These are phyloP conservation scores for Lamproptera curius DNA, from an alignment of 2,888 invertebrate genomes.

Conservation along the genomic window DNA sequence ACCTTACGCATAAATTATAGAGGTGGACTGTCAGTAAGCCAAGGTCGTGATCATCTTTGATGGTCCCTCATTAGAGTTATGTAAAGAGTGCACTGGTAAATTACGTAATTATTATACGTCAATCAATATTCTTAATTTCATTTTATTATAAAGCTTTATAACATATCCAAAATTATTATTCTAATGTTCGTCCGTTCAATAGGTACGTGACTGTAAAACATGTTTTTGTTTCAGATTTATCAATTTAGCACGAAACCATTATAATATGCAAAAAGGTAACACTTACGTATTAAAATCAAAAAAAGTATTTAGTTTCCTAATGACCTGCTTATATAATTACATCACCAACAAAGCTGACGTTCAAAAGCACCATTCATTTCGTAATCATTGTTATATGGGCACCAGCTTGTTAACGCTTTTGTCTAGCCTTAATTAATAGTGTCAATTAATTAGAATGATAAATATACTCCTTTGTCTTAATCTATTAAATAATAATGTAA, in stretches of 20 bases:
- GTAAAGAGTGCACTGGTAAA: no score
- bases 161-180: no score
- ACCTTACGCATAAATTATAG: constrained; percentile 1
- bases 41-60: background rate
- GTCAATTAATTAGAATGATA: constrained; percentile 1
- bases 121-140: no score
- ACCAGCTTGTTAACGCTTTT: constrained; percentile 7
- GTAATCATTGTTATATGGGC: constrained; percentile 12
- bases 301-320: no score
- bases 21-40: background rate
- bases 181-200: no score
- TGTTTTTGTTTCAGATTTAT: no score
- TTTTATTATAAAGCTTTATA: no score
- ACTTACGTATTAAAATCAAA: no score
- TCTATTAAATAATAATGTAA: background rate
- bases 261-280: no score
- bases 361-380: constrained; percentile 5
- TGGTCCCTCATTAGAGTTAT: constrained; percentile 1
- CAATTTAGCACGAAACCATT: no score
- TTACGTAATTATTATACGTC: no score
- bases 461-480: background rate
- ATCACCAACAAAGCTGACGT: constrained; percentile 1
- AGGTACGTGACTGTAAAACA: no score
- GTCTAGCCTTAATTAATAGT: background rate
- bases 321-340: constrained; percentile 3